Evolutionary conservation across 2,797 vertebrate genomes (phyloP).

Genomic region (Psittacula echo): DNA sequence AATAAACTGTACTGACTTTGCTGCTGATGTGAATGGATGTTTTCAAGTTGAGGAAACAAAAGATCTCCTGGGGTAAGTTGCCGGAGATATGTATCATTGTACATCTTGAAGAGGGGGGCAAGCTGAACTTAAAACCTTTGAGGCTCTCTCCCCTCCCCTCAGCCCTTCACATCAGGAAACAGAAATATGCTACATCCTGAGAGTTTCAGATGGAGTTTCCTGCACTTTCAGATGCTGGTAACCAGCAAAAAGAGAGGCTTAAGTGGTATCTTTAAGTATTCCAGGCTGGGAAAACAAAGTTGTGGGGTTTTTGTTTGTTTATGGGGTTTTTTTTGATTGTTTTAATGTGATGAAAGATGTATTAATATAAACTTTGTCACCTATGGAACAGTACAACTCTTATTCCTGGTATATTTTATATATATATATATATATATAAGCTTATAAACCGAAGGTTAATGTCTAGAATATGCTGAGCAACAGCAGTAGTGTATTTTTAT

Average conservation of each 20-base stretch:
- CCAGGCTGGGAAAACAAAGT: background rate
- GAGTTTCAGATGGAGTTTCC: background rate
- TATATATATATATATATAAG: background rate
- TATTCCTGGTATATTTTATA: background rate
- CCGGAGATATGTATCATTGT: background rate
- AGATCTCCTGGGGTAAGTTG: constrained; percentile 30
- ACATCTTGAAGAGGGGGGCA: background rate
- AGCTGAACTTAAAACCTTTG: background rate
- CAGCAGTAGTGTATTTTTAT: background rate
- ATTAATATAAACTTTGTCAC: background rate
- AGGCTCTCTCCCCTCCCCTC: background rate
- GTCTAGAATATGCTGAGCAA: background rate
- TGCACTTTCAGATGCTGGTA: background rate
- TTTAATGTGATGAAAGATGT: background rate
- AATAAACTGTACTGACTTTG: constrained; percentile 43
- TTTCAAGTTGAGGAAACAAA: constrained; percentile 50
- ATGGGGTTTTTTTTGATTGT: background rate
- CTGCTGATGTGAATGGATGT: constrained; percentile 12
- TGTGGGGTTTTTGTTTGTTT: background rate
- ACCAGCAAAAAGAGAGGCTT: background rate
- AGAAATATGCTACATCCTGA: background rate
- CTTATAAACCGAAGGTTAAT: background rate
- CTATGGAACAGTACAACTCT: background rate
- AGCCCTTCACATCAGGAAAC: constrained; percentile 3
- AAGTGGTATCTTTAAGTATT: background rate